Percentiles rank a stretch among this genome's conserved stretches.
phyloP scores from a whole-genome alignment of 2,888 invertebrate species.

The Amblyteles armatorius region DNA sequence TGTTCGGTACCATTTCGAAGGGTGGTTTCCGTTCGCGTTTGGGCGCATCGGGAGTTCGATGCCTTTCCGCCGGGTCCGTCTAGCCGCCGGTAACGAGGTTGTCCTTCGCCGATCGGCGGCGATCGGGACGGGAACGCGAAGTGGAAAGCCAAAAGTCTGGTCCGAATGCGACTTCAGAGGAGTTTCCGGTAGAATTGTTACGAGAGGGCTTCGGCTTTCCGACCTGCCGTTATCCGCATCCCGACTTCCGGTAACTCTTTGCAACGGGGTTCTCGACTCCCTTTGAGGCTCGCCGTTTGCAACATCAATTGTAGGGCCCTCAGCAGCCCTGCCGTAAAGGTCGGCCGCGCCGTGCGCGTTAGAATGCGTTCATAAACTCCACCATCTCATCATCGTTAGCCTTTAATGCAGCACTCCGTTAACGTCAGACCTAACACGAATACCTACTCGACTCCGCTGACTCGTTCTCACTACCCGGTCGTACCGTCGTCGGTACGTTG shows the following conservation, averaged over 20 bases:
- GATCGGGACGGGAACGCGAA: neutral
- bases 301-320: neutral
- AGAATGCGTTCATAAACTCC: constrained; percentile 41
- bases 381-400: constrained; percentile 39
- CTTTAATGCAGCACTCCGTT: constrained; percentile 48
- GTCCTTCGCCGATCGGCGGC: constrained; percentile 42
- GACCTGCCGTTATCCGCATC: neutral
- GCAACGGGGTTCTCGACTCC: constrained; percentile 1
- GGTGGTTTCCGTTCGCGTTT: constrained; percentile 44
- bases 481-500: neutral
- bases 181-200: constrained; percentile 32
- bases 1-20: constrained; percentile 46
- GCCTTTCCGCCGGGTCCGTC: neutral
- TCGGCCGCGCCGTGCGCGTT: constrained; percentile 16
- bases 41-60: constrained; percentile 11
- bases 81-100: constrained; percentile 61
- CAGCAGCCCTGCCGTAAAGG: neutral
- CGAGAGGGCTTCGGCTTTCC: neutral
- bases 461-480: constrained; percentile 3
- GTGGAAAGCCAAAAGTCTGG: neutral
- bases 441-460: constrained; percentile 48
- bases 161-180: constrained; percentile 2
- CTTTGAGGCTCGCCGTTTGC: neutral
- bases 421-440: constrained; percentile 55
- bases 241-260: constrained; percentile 29